phyloP scores from a whole-genome alignment of 2,888 invertebrate genomes.

The Sicus ferrugineus region DNA sequence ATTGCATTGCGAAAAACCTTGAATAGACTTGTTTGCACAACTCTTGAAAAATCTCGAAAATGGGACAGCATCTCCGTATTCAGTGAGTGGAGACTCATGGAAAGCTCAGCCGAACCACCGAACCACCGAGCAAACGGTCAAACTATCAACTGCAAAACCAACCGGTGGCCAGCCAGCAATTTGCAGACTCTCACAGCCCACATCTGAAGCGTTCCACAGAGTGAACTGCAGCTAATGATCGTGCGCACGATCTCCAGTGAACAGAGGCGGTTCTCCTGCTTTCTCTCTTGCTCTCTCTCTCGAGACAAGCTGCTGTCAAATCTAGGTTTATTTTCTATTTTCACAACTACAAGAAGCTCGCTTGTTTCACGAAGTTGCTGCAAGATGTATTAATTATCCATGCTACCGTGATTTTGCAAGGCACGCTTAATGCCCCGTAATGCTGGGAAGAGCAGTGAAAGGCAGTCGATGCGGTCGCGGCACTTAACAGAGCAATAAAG shows the following conservation, averaged over 20 bases:
- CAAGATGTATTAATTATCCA: constrained; percentile 18
- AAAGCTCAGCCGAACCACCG: background rate
- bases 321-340: background rate
- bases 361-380: constrained; percentile 18
- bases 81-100: constrained; percentile 26
- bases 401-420: constrained; percentile 12
- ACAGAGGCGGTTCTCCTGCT: background rate
- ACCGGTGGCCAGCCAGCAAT: background rate
- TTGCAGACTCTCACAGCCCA: constrained; percentile 10
- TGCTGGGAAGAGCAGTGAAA: background rate
- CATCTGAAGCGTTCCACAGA: background rate
- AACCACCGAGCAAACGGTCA: background rate
- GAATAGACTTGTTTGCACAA: constrained; percentile 23
- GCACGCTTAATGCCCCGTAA: background rate
- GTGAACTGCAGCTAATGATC: constrained; percentile 28
- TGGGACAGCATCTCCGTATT: constrained; percentile 10
- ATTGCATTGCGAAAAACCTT: constrained; percentile 9
- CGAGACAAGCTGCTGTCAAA: background rate
- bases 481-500: background rate
- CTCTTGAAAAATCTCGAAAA: constrained; percentile 10
- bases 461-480: background rate
- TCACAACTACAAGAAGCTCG: background rate
- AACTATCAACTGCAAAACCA: background rate
- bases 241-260: constrained; percentile 24
- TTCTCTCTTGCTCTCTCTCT: background rate